Evolutionary conservation across 2,888 invertebrate genomes (phyloP).

Genomic region (Tetheella fluctuosa): DNA sequence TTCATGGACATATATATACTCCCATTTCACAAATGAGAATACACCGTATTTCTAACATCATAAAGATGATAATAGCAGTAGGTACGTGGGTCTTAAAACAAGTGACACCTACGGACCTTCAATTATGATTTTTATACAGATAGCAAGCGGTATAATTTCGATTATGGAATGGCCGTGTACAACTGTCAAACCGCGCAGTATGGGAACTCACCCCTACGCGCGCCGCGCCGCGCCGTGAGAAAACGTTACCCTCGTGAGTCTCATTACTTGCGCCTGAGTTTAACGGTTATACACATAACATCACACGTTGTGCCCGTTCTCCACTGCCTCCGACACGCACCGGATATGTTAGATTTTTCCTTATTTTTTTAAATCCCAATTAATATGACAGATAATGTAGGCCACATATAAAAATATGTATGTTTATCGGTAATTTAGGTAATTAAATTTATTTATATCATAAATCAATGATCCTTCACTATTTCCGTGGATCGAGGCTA

Average conservation of each 20-base stretch:
- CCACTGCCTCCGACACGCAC: conserved; percentile 48
- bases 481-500: conserved; percentile 29
- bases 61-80: no score
- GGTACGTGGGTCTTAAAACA: no score
- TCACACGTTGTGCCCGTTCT: conserved; percentile 45
- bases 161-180: neutral
- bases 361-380: conserved; percentile 6
- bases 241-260: conserved; percentile 10
- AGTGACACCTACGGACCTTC: neutral
- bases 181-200: no score
- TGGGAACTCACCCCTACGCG: no score
- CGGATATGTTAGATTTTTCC: conserved; percentile 49
- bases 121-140: neutral
- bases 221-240: no score
- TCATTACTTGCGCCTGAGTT: conserved; percentile 40
- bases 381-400: neutral
- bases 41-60: no score
- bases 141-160: neutral
- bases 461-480: conserved; percentile 35
- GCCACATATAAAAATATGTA: conserved; percentile 25
- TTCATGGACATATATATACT: no score
- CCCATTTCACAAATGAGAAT: no score
- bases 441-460: conserved; percentile 22
- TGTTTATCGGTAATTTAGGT: conserved; percentile 20
- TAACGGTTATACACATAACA: no score